Base-by-base conservation (phyloP, 2,113 vertebrate genomes). In the Cyprinodon variegatus region DNA sequence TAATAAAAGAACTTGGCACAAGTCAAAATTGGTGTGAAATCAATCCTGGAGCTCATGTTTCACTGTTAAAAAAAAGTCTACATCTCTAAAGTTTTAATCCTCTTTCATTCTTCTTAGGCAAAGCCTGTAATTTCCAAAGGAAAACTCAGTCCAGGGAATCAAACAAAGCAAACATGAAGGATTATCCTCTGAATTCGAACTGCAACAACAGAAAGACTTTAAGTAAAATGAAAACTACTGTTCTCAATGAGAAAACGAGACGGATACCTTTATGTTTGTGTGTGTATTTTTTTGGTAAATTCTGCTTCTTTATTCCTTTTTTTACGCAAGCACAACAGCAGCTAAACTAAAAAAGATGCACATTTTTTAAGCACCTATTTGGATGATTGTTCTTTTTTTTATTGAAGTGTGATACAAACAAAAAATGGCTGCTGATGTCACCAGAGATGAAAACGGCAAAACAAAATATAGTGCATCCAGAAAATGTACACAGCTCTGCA, bases 1-100 rank as follows among this genome's bases (percentile, higher is more conserved):
- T 79, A 73, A 87, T 36, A 17, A 82, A 64, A 43, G 70, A 76
- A 78, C 85, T 77, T 50, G 39, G 77, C 39, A 0, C 43, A 50
- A 66, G 63, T 75, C 12, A 63, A 29, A 62, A 40, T 66, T 5
- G 17, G 15, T 72, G 74, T 75, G 76, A 84, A 73, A 77, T 83
- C 84, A 83, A 60, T 73, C 48, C 45, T 46, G 11, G 45, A 43
- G 48, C 67, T 74, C 57, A 20, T 3, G 17, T 36, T 46, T 41
- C 72, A 2, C 40, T 72, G 53, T 78, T n/a, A 61, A 29, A 29
- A 29, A 29, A 29, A 29, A 29, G 29, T 29, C 29, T 29, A 29
- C 29, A 29, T 29, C 29, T 6, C 15, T 20, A n/a, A 29, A 57
- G 17, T 57, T n/a, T 57, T 20, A 53, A 53, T 57, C 17, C 20